Conservation (phyloP, 1,140 invertebrate genomes). For the Chymomyza costata region DNA sequence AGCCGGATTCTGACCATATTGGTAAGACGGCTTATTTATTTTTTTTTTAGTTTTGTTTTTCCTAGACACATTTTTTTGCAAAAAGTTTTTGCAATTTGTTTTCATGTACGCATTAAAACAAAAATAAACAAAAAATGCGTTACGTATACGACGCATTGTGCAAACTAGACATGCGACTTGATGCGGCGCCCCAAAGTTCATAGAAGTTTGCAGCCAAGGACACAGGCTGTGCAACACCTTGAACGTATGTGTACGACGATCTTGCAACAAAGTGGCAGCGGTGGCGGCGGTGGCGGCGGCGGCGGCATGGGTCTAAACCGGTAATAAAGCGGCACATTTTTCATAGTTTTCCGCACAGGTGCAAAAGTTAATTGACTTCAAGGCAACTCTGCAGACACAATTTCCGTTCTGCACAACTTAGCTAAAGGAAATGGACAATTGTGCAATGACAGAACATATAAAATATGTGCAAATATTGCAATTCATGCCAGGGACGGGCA, state of each 20-base stretch:
- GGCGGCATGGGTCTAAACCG: constrained; percentile 31
- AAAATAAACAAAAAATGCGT: too few relatives aligned
- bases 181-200: constrained; percentile 10
- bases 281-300: neutral
- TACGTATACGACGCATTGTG: constrained; percentile 19
- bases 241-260: too few relatives aligned
- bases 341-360: constrained; percentile 21
- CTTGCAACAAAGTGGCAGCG: too few relatives aligned
- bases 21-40: neutral
- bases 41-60: constrained; percentile 10
- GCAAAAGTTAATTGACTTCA: constrained; percentile 10
- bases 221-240: constrained; percentile 1
- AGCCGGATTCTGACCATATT: constrained; percentile 54
- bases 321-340: constrained; percentile 8
- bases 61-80: too few relatives aligned
- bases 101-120: too few relatives aligned
- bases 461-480: constrained; percentile 26
- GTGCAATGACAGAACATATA: constrained; percentile 44
- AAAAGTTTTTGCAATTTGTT: too few relatives aligned
- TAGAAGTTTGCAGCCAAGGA: constrained; percentile 46
- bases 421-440: constrained; percentile 3
- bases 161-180: neutral
- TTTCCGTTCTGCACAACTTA: constrained; percentile 20
- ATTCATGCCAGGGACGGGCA: too few relatives aligned
- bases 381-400: neutral